Evolutionary conservation across 92 coral and sea anemone genomes (phyloP), one percentile per base, ranked within the genome.

Genomic region (Metridium senile): DNA sequence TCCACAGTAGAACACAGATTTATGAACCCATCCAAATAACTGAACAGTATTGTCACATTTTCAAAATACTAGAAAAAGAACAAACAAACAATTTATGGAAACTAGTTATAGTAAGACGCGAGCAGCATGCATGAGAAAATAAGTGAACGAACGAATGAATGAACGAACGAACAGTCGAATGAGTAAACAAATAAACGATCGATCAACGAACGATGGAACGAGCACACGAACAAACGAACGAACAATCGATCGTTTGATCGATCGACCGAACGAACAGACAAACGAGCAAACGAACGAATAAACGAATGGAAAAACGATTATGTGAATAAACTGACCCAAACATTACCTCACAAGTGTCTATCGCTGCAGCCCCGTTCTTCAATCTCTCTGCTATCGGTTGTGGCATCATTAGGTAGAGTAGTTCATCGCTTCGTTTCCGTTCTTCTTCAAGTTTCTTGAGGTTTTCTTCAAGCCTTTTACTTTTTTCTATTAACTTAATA

Each of bases 301-400:
- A n/a, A n/a, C n/a, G n/a, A n/a, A n/a, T n/a, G n/a, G n/a, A n/a
- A n/a, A n/a, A n/a, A n/a, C n/a, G n/a, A n/a, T n/a, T n/a, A n/a
- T n/a, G n/a, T n/a, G n/a, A n/a, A n/a, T n/a, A n/a, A n/a, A n/a
- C n/a, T n/a, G n/a, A n/a, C n/a, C n/a, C n/a, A n/a, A n/a, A n/a
- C n/a, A n/a, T n/a, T n/a, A 91, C 97, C 88, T 91, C 89, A 32
- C 97, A 91, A 0, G 97, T 91, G 30, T 91, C 87, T 45, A 91
- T 73, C 25, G 93, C 86, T 31, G 79, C 77, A 45, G 72, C 81
- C 22, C 97, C 97, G 9, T 81, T 80, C 64, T 85, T 88, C 23
- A 91, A 72, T 52, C 93, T 77, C 33, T 91, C 97, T 19, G 90
- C 93, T 9, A 91, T 75, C 18, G 91, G 81, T 66, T 82, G 78